Evolutionary conservation across 2,888 invertebrate species (phyloP), one percentile per base, ranked within the genome.

Genomic region (Tupiocoris notatus): DNA sequence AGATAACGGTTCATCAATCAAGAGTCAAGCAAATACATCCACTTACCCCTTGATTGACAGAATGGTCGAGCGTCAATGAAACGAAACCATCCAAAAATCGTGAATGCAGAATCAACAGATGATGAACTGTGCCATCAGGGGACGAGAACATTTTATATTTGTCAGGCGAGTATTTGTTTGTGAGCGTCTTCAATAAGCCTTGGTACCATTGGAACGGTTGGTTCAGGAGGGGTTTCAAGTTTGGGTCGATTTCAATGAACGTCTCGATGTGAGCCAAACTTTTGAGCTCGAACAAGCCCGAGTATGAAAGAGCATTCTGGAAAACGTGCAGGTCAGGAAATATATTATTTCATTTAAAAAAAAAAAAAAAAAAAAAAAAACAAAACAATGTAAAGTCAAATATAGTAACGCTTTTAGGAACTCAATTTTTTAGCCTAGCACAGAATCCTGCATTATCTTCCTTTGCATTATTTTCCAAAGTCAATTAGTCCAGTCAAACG

Each of bases 171-270:
- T 89, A 89, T 81, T 89, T 89, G 68, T 85, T 84, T 63, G 86
- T 85, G 56, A 90, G 83, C 57, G 88, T 85, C 81, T 88, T 88
- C n/a, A 88, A 86, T 23, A 91, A 84, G 1, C 86, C 85, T 80
- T 89, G 88, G 82, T 90, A 91, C 90, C 91, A 91, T 20, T 83
- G 81, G 1, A 89, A 82, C 0, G 89, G 87, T 83, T 91, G 90
- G 81, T 87, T 87, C n/a, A 87, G 82, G 67, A 91, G 84, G 3
- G 88, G 86, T 2, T 84, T 82, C 54, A 92, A 84, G 80, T 87
- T 86, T 0, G 87, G 84, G 82, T 91, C 90, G 63, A 90, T 82
- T 64, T 86, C 86, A 73, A 86, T 85, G 20, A 91, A 83, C 17
- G 88, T 86, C 79, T 88, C 86, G 16, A 88, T 84, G 67, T 85